phyloP scores from a whole-genome alignment of 1,140 invertebrate species.

The Lethrus apterus region DNA sequence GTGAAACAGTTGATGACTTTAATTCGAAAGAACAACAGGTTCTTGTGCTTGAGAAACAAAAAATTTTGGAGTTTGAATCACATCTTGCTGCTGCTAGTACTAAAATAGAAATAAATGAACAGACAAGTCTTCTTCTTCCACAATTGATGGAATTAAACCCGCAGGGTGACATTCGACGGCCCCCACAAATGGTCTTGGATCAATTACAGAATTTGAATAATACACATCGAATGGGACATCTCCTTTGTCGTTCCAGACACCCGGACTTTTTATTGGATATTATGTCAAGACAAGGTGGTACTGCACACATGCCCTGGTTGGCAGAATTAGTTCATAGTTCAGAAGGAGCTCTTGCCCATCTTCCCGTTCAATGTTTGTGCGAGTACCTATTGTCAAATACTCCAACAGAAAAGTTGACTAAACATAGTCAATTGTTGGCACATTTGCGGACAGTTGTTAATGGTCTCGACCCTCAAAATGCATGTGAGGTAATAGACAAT shows the following conservation, averaged over 20 bases:
- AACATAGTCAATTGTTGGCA: slow-evolving; percentile 71
- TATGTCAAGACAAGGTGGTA: slow-evolving; percentile 77
- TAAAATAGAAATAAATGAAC: slow-evolving; percentile 81
- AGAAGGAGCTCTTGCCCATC: slow-evolving; percentile 73
- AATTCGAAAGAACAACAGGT: slow-evolving; percentile 50
- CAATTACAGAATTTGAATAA: slow-evolving; percentile 74
- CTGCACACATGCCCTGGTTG: slow-evolving; percentile 93
- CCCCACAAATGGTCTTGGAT: slow-evolving; percentile 70
- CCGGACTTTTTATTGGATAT: slow-evolving; percentile 91
- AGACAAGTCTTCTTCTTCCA: slow-evolving; percentile 76
- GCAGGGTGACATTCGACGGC: slow-evolving; percentile 67
- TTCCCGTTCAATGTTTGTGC: slow-evolving; percentile 93
- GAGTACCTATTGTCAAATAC: slow-evolving; percentile 84
- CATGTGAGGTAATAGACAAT: too few relatives aligned
- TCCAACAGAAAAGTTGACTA: slow-evolving; percentile 53
- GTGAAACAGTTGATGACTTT: slow-evolving; percentile 33
- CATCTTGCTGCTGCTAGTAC: slow-evolving; percentile 86
- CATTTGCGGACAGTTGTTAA: slow-evolving; percentile 65
- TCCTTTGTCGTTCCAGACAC: slow-evolving; percentile 80
- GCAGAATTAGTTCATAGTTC: slow-evolving; percentile 89
- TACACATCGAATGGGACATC: slow-evolving; percentile 75
- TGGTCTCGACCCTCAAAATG: slow-evolving; percentile 52
- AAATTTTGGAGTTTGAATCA: slow-evolving; percentile 87
- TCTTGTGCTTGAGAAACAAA: slow-evolving; percentile 65
- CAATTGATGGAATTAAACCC: slow-evolving; percentile 77